Conservation (phyloP, 2,888 invertebrate species). For the Pollenia labialis region DNA sequence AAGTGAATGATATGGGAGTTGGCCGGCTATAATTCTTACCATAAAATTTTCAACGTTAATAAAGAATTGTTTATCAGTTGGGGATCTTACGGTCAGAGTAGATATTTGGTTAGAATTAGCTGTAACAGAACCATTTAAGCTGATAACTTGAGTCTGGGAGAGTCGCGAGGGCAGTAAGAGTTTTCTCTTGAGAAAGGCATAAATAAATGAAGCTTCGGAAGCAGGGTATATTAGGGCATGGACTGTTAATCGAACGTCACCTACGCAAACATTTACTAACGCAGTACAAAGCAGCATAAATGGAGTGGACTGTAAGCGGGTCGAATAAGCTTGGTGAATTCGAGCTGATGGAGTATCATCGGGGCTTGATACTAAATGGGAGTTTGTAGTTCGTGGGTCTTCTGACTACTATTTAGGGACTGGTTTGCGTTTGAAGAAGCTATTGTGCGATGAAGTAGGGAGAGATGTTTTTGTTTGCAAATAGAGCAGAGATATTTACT, state of each 20-base stretch:
- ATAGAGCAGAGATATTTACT: neutral
- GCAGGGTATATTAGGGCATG: neutral
- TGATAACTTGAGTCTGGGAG: constrained; percentile 42
- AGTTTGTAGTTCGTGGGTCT: neutral
- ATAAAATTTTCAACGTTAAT: no score
- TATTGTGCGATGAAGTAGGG: neutral
- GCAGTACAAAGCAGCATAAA: constrained; percentile 38
- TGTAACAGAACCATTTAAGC: constrained; percentile 16
- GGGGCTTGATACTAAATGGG: no score
- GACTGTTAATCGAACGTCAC: no score
- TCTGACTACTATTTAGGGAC: no score
- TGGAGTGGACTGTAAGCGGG: neutral
- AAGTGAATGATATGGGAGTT: no score
- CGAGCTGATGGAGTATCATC: neutral
- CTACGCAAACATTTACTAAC: constrained; percentile 5
- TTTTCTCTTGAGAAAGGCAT: neutral
- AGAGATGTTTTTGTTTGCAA: constrained; percentile 13
- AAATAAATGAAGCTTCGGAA: constrained; percentile 57
- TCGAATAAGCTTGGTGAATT: neutral
- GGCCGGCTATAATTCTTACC: no score
- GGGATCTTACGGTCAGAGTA: no score
- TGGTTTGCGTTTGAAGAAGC: no score
- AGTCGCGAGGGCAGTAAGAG: neutral
- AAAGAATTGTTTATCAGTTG: no score
- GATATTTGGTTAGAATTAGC: neutral